These are phyloP conservation scores for Streblospio benedicti DNA, from an alignment of 1,140 invertebrate genomes.

Conservation along the genomic window DNA sequence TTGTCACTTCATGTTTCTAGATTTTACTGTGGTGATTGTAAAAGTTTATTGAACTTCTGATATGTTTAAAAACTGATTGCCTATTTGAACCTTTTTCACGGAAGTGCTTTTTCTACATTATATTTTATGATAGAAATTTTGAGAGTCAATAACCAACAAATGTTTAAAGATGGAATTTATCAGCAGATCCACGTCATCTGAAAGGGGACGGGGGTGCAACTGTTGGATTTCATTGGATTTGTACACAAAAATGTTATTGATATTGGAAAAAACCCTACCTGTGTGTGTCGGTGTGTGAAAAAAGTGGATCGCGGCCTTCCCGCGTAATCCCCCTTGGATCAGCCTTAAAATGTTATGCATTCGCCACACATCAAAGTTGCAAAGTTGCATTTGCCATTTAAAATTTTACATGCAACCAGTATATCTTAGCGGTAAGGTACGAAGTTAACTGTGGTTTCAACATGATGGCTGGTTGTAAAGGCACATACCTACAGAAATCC, in stretches of 20 bases:
- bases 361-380: neutral
- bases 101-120: too few relatives aligned
- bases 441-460: neutral
- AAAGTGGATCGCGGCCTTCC: too few relatives aligned
- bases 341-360: neutral
- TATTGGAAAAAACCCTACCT: too few relatives aligned
- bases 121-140: too few relatives aligned
- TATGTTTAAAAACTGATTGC: neutral
- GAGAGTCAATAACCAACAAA: too few relatives aligned
- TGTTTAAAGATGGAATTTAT: too few relatives aligned
- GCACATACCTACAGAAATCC: neutral
- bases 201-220: too few relatives aligned
- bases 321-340: too few relatives aligned
- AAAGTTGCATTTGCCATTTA: neutral
- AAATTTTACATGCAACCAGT: neutral
- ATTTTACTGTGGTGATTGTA: neutral
- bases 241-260: too few relatives aligned
- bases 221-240: too few relatives aligned
- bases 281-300: too few relatives aligned
- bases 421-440: neutral
- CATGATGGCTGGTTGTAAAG: neutral
- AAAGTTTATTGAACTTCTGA: neutral
- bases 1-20: neutral
- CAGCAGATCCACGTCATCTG: too few relatives aligned
- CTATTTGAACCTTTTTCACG: neutral